Evolutionary conservation across 2,888 invertebrate genomes (phyloP), one percentile per base, ranked within the genome.

Genomic region (Nomada ruficornis): DNA sequence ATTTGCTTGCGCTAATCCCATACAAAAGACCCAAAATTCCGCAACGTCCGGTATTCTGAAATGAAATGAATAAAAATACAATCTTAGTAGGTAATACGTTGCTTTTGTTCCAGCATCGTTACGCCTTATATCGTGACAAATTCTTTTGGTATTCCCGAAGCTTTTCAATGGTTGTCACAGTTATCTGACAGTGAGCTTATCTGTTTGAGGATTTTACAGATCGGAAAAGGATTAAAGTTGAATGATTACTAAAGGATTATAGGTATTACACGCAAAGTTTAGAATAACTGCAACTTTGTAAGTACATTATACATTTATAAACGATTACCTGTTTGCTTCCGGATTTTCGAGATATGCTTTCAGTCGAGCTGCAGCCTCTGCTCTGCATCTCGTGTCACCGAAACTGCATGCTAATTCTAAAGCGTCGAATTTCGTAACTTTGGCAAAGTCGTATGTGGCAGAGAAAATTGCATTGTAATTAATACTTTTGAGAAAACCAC

Each of bases 21-120:
- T 92, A 88, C 95, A 95, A 87, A 95, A 94, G 1, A 94, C 94
- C 80, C 74, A 79, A 1, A 50, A 10, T 52, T 26, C 50, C 4
- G 57, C 23, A 3, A 76, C 26, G 2, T 23, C 2, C 7, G 73
- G 11, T 11, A 85, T 18, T 36, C 36, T 36, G 36, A 36, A 36
- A 36, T 5, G 36, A 0, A 36, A 7, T 0, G 5, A 36, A 36
- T 36, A 36, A 36, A 36, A 36, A 36, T 36, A 7, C 36, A 36
- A 36, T 36, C 36, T 7, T 36, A 7, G 36, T 36, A 36, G 0
- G 26, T 26, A 26, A 36, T 36, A 36, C 36, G 36, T 36, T 7
- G 36, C 36, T 36, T 36, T 36, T 5, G 36, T 36, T 36, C 7
- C 36, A 7, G 36, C 36, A 36, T 36, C 36, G 29, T 36, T 36